phyloP scores from a whole-genome alignment of 2,888 invertebrate genomes.

The Melanostoma mellinum region DNA sequence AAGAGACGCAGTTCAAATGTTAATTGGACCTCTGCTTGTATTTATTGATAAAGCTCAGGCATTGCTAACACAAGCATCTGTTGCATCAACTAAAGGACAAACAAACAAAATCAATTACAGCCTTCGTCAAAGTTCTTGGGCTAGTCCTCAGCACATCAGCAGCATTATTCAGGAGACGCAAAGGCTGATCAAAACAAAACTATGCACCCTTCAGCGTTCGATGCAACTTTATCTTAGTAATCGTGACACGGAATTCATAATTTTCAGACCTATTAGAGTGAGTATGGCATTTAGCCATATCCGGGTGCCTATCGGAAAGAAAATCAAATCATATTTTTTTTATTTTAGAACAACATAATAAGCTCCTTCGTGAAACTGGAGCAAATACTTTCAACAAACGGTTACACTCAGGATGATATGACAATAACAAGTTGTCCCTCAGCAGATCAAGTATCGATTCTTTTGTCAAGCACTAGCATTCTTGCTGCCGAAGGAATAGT shows the following conservation, averaged over 20 bases:
- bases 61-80: conserved; percentile 69
- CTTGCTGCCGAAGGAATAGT: conserved; percentile 82
- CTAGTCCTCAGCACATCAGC: conserved; percentile 88
- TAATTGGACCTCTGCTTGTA: conserved; percentile 88
- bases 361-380: conserved; percentile 93
- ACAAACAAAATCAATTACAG: conserved; percentile 77
- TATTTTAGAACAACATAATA: conserved; percentile 90
- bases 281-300: too few species aligned
- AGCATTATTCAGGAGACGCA: conserved; percentile 89
- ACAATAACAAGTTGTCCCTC: conserved; percentile 94
- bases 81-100: conserved; percentile 56
- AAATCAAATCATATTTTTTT: conserved; percentile 33
- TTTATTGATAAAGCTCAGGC: conserved; percentile 88
- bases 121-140: conserved; percentile 85
- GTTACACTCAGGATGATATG: conserved; percentile 91
- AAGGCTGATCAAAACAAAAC: conserved; percentile 89
- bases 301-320: not conserved
- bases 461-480: conserved; percentile 91
- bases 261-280: conserved; percentile 96
- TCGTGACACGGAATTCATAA: conserved; percentile 97
- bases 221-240: conserved; percentile 98
- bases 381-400: conserved; percentile 87
- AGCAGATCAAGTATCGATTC: conserved; percentile 95
- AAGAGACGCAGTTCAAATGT: conserved; percentile 87
- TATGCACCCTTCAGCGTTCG: conserved; percentile 91